Evolutionary conservation across 1,140 invertebrate species (phyloP).

Genomic region (Anastrepha ludens): DNA sequence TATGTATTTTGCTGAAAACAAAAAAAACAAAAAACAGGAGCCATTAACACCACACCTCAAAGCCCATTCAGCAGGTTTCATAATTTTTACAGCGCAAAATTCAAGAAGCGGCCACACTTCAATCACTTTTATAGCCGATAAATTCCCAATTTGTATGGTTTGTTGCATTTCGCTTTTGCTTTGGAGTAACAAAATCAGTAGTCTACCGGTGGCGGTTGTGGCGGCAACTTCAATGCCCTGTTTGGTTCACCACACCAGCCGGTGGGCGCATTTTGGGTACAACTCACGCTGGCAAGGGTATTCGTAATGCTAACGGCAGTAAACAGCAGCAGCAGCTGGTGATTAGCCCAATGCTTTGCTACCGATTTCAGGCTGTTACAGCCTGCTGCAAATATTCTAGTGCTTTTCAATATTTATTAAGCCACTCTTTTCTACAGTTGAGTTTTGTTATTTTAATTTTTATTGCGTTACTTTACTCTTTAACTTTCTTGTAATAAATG

Average conservation of each 20-base stretch:
- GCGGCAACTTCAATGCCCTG: background rate
- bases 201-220: background rate
- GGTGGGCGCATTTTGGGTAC: background rate
- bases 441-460: no score
- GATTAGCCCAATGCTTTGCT: background rate
- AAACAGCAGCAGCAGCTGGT: background rate
- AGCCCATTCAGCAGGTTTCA: no score
- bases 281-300: background rate
- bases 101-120: background rate
- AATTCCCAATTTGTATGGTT: background rate
- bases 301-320: no score
- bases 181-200: background rate
- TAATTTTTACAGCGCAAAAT: no score
- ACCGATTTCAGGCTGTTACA: background rate
- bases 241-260: background rate
- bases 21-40: no score
- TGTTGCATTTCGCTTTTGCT: background rate
- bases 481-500: no score
- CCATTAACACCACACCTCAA: no score
- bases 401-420: no score
- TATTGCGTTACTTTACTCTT: no score
- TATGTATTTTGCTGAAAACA: no score
- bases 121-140: background rate
- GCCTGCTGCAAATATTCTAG: background rate
- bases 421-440: no score